Conservation (phyloP, 2,113 vertebrate genomes). For the Oceanites oceanicus region DNA sequence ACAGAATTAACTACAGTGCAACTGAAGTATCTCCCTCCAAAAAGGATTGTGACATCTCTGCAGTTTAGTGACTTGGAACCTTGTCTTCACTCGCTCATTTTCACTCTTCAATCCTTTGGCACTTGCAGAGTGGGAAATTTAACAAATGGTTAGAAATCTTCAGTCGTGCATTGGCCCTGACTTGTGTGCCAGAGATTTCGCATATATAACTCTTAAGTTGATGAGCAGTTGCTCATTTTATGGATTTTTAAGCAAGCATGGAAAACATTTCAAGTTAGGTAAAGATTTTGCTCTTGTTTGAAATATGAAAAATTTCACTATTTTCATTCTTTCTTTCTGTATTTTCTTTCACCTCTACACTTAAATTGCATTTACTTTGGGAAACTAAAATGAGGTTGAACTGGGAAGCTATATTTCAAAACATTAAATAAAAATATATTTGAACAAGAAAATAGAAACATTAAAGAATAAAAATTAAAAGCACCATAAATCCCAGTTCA, state of each 20-base stretch:
- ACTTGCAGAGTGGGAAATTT: neutral
- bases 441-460: conserved; percentile 49
- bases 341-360: neutral
- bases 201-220: neutral
- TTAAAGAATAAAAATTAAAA: conserved; percentile 39
- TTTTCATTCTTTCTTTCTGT: neutral
- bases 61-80: conserved; percentile 36
- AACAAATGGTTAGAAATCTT: conserved; percentile 32
- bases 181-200: neutral
- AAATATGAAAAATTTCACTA: neutral
- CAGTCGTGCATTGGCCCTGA: neutral
- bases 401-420: neutral
- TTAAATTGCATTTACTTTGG: neutral
- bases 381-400: neutral
- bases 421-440: conserved; percentile 21
- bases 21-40: neutral
- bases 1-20: neutral
- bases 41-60: neutral
- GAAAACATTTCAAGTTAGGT: conserved; percentile 37
- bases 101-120: neutral
- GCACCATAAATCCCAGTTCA: conserved; percentile 13
- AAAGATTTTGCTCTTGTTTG: conserved; percentile 2
- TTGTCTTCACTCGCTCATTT: neutral
- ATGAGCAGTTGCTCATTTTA: conserved; percentile 31
- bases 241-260: conserved; percentile 32